Percentiles rank a stretch among this genome's conserved stretches.
Conservation (phyloP, 2,113 vertebrate species). For the Eulemur rufifrons region DNA sequence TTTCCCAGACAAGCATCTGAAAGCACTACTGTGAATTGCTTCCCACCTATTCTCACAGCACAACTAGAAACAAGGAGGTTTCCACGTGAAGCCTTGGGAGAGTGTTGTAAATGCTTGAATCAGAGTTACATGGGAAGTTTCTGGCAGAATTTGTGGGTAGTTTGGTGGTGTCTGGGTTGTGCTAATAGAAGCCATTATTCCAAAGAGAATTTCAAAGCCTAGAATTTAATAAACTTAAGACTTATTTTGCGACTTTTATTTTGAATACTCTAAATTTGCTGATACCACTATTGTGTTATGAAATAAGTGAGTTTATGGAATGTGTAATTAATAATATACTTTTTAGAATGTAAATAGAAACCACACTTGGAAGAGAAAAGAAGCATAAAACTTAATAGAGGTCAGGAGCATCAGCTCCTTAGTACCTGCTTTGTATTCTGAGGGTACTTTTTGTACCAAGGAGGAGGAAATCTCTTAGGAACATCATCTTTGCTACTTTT, state of each 20-base stretch:
- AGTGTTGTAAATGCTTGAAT: background rate
- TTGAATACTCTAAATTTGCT: slow-evolving; percentile 2
- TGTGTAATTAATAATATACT: background rate
- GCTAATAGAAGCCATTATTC: background rate
- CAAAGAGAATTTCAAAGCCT: background rate
- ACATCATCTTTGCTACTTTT: slow-evolving; percentile 19
- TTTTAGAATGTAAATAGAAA: background rate
- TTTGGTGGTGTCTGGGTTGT: background rate
- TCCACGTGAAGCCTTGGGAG: background rate
- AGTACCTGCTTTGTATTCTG: background rate
- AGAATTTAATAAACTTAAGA: background rate
- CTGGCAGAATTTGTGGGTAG: background rate
- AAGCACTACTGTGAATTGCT: background rate
- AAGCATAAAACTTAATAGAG: background rate
- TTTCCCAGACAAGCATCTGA: slow-evolving; percentile 17
- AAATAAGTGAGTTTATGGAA: background rate
- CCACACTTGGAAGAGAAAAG: background rate
- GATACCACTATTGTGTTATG: background rate
- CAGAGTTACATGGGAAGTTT: background rate
- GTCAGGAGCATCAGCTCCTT: background rate
- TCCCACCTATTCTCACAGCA: background rate
- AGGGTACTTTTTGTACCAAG: background rate
- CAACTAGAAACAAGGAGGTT: background rate
- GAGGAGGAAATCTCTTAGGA: background rate
- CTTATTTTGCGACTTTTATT: background rate